A percentile compares a stretch with the other conserved stretches of the same genome.
These are phyloP conservation scores for Meleagris gallopavo DNA, from an alignment of 2,113 vertebrate species.

Conservation along the genomic window DNA sequence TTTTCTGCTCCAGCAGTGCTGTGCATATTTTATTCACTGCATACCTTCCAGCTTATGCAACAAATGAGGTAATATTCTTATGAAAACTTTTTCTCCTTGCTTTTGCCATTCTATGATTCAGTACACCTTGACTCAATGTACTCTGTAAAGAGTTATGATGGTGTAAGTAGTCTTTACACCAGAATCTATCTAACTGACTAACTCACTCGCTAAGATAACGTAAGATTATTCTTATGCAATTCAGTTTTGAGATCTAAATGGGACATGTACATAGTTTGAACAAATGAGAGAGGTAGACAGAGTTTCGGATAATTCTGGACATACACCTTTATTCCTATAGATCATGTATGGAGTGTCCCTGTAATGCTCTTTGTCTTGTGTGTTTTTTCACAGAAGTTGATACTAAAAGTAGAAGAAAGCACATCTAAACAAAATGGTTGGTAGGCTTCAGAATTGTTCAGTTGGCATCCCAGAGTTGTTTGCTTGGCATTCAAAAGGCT, in stretches of 20 bases:
- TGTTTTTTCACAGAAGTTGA: neutral
- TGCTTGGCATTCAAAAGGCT: neutral
- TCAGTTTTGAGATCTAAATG: neutral
- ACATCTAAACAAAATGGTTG: neutral
- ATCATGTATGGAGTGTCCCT: neutral
- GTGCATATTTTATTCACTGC: neutral
- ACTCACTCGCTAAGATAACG: neutral
- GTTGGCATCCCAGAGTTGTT: neutral
- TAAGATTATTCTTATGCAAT: neutral
- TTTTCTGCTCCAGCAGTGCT: neutral
- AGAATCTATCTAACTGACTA: neutral
- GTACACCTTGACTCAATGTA: neutral
- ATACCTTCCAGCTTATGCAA: conserved; percentile 8
- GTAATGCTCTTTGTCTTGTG: neutral
- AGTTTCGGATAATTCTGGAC: neutral
- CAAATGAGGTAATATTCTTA: neutral
- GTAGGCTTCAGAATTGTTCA: neutral
- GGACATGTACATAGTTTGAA: neutral
- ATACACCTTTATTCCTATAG: neutral
- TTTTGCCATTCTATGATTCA: fast-evolving
- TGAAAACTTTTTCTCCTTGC: neutral
- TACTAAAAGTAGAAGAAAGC: neutral
- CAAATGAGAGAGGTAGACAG: neutral
- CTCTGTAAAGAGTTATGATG: neutral
- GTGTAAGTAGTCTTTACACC: fast-evolving